Base-by-base conservation (phyloP, 2,888 invertebrate species). In the Calameuta filiformis region DNA sequence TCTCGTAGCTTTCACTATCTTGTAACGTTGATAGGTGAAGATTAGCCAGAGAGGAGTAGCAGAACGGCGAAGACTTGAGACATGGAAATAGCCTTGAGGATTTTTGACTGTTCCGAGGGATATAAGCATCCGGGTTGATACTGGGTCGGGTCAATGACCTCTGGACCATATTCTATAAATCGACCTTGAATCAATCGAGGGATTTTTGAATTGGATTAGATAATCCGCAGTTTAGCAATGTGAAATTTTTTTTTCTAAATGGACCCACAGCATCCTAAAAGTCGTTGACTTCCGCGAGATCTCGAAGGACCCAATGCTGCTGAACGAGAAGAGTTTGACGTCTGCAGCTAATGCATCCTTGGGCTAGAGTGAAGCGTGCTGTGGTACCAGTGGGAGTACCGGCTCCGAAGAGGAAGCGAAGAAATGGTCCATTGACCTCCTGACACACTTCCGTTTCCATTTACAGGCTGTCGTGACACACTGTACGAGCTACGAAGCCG, bases 381-480 rank as follows among this genome's bases (percentile, higher is more conserved):
- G 40, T 33, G 74, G 33, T 4, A 68, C n/a, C 68, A 71, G 77
- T 73, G 75, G 75, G 73, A 75, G 75, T 40, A 34, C 37, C 56
- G 68, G 76, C 77, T 37, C 40, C 76, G 56, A 23, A 56, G 71
- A 71, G 71, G 77, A 79, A 75, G 76, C 75, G 69, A 77, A 34
- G 74, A 83, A 83, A 79, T 83, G 83, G 82, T 86, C 84, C 87
- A 83, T 86, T 86, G 88, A 88, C 86, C 87, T 80, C 81, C 78
- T 89, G 88, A 83, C 89, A 88, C 81, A 89, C 89, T 88, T 89
- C 77, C 83, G 83, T 85, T 87, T 85, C 85, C 83, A 84, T 84
- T 85, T 85, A 77, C 82, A 80, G 33, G 71, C 31, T 34, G 71
- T 31, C 56, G 23, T 23, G 56, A 56, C 56, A 23, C 56, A 9